Percentiles rank a stretch among this genome's conserved stretches.
Evolutionary conservation across 2,888 invertebrate species (phyloP).

Genomic region (Drosophila conformis): DNA sequence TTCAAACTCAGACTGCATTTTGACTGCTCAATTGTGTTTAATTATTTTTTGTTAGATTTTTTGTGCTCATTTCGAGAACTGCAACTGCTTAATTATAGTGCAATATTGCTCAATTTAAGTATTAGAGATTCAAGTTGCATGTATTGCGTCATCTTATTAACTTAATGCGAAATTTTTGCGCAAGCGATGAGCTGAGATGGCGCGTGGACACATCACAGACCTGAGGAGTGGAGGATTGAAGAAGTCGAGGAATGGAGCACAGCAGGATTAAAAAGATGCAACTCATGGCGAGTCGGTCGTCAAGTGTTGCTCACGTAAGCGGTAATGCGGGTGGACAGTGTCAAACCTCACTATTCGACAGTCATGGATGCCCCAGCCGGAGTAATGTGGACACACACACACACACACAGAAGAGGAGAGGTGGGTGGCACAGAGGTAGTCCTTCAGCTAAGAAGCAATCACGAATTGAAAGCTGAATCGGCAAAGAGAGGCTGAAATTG

Average conservation of each 20-base stretch:
- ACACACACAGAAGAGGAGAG: neutral
- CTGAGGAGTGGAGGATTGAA: neutral
- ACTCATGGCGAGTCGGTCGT: conserved; percentile 62
- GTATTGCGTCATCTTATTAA: conserved; percentile 7
- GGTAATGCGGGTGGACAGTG: conserved; percentile 37
- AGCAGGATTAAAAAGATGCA: conserved; percentile 55
- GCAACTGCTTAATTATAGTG: neutral
- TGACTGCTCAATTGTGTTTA: neutral
- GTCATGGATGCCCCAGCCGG: conserved; percentile 53
- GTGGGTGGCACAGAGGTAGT: conserved; percentile 19
- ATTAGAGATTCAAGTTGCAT: neutral
- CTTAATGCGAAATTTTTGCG: neutral
- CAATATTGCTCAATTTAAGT: neutral
- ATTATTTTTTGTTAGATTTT: neutral
- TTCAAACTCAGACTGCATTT: neutral
- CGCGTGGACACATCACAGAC: neutral
- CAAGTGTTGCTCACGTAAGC: conserved; percentile 60
- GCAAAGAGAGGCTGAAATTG: conserved; percentile 58
- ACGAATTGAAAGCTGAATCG: conserved; percentile 79
- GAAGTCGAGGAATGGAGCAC: neutral
- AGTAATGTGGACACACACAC: conserved; percentile 24
- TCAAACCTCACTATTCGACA: conserved; percentile 54
- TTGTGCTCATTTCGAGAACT: neutral
- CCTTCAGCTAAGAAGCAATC: conserved; percentile 72
- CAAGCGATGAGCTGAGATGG: conserved; percentile 24